Evolutionary conservation across 2,797 vertebrate species (phyloP).

Genomic region (Valencia hispanica): DNA sequence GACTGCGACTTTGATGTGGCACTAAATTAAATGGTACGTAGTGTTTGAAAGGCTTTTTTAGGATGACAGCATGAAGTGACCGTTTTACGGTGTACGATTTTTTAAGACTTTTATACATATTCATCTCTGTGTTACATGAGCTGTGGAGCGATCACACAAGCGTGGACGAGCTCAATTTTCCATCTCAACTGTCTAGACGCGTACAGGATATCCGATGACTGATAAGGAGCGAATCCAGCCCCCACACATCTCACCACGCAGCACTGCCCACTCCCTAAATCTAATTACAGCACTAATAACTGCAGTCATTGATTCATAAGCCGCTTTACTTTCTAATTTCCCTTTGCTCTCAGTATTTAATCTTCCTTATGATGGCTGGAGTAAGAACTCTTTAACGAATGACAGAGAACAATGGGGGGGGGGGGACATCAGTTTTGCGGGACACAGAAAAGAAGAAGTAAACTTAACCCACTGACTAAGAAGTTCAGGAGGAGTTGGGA

Average conservation of each 20-base stretch:
- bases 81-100: slow-evolving; percentile 29
- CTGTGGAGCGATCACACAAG: slow-evolving; percentile 52
- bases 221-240: slow-evolving; percentile 63
- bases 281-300: slow-evolving; percentile 81
- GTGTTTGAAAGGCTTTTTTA: slow-evolving; percentile 51
- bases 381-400: slow-evolving; percentile 55
- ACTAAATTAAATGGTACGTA: slow-evolving; percentile 70
- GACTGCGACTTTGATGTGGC: slow-evolving; percentile 65
- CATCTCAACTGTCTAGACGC: slow-evolving; percentile 70
- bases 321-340: slow-evolving; percentile 80
- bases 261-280: slow-evolving; percentile 75
- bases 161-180: slow-evolving; percentile 74
- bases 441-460: slow-evolving; percentile 28
- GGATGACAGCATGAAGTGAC: slow-evolving; percentile 48
- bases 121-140: slow-evolving; percentile 40
- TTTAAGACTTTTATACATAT: slow-evolving; percentile 60
- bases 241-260: slow-evolving; percentile 58
- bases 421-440: slow-evolving; percentile 28
- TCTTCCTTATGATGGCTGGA: slow-evolving; percentile 71
- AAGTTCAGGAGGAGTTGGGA: slow-evolving; percentile 14
- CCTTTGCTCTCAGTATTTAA: slow-evolving; percentile 75
- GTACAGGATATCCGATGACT: slow-evolving; percentile 72
- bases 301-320: slow-evolving; percentile 81
- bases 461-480: slow-evolving; percentile 24
- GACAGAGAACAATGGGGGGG: slow-evolving; percentile 37